Evolutionary conservation across 2,113 vertebrate species (phyloP), one percentile per base, ranked within the genome.

Genomic region (Globicephala melas): DNA sequence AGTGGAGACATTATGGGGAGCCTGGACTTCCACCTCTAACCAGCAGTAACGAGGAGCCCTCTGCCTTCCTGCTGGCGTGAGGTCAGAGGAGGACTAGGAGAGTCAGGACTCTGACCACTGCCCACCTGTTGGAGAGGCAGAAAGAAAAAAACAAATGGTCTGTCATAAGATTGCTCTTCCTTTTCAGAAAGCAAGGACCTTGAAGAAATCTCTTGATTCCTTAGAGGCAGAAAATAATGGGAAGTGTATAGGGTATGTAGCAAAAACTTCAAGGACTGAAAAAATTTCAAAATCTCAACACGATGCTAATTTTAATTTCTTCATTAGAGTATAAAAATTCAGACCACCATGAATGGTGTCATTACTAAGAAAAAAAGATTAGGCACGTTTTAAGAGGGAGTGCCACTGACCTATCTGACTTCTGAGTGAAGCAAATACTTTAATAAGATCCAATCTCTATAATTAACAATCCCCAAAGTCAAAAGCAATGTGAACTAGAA

Each of bases 401-500:
- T 89, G 81, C 81, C 0, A 71, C 8, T 81, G 84, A 96, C 84
- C 95, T 90, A 87, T 81, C 14, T 87, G 80, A 96, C 85, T 97
- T 95, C 71, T 68, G 95, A 95, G 95, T 89, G 93, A 74, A 98
- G 96, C 91, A 98, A 98, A 81, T 92, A 96, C 6, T 15, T 93
- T 65, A 77, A 20, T 23, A 36, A 98, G 98, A 70, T 92, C 62
- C 60, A 95, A 93, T 83, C 79, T 85, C 60, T 98, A 94, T 58
- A 98, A 82, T 77, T 98, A 83, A 50, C 77, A 98, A 36, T 96
- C 21, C 83, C 95, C 95, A 3, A 98, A 96, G 84, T 98, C 97
- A 84, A 98, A 98, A 95, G 97, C 98, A 95, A 98, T 94, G 10
- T 71, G 97, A 10, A 98, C 98, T 68, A 98, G 96, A 53, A 94